These are phyloP conservation scores for Amitus sp. DNA, from an alignment of 2,888 invertebrate genomes.

Conservation along the genomic window DNA sequence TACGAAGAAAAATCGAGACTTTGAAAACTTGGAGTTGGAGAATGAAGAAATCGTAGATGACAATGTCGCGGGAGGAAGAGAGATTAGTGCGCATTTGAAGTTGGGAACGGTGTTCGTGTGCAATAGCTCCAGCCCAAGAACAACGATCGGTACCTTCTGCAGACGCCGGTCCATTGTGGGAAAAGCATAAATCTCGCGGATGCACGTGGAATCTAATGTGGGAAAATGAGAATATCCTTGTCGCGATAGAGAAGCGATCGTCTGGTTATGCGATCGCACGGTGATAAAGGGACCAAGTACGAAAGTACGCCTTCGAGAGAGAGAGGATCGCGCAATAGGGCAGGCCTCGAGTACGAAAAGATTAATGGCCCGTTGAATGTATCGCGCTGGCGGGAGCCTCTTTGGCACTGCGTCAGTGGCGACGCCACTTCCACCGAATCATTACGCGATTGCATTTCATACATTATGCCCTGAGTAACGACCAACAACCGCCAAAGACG, in stretches of 20 bases:
- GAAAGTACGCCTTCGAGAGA: conserved; percentile 16
- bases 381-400: conserved; percentile 31
- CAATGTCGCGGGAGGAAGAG: conserved; percentile 9
- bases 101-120: conserved; percentile 5
- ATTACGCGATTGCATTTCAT: conserved; percentile 11
- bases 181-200: conserved; percentile 45
- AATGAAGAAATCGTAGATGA: not conserved
- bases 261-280: conserved; percentile 39
- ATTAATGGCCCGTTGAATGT: conserved; percentile 42
- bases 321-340: conserved; percentile 42
- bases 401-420: conserved; percentile 16
- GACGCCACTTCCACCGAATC: conserved; percentile 3
- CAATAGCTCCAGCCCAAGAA: conserved; percentile 10
- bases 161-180: conserved; percentile 40
- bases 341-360: conserved; percentile 24
- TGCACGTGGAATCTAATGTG: conserved; percentile 46
- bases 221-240: conserved; percentile 46
- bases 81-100: conserved; percentile 20
- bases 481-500: not conserved
- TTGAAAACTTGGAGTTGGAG: too few species aligned
- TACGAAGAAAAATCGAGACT: not conserved
- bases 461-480: not conserved
- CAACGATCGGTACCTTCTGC: conserved; percentile 29
- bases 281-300: conserved; percentile 42
- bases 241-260: conserved; percentile 33